Base-by-base conservation (phyloP, 2,888 invertebrate genomes). In the Synergus laeviventris region DNA sequence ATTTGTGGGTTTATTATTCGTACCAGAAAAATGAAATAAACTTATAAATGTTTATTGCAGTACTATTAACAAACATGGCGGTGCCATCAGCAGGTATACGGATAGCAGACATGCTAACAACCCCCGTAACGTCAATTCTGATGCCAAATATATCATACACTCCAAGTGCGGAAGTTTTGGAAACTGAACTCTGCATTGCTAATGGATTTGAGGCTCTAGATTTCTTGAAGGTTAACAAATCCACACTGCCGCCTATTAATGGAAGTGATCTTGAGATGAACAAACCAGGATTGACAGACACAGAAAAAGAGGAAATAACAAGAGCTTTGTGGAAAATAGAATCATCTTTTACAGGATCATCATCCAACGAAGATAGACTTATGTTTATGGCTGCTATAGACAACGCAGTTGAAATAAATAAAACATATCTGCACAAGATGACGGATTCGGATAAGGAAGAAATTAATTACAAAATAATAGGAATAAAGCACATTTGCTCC, bases 141-240 rank as follows among this genome's bases (percentile, higher is more conserved):
- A 31, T 70, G 24, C 70, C 70, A 49, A 70, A 70, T 36, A 70
- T 70, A 21, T 70, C 70, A n/a, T 70, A 70, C 24, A 70, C 70
- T 1, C 70, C 70, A 31, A 70, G 70, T 70, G 70, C 70, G 4
- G 70, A 70, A 49, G 45, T 70, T 70, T 36, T 70, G 8, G 70
- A 70, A 70, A 70, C 70, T 36, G 70, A 70, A 70, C 45, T 49
- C 14, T 70, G 70, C 31, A 70, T 70, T 70, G 45, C 70, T 31
- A 70, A 70, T 70, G 70, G 70, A 24, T 70, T 70, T 49, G 70
- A 70, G 12, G 24, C 24, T 2, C 31, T 70, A 1, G 49, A 49
- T 70, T 70, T 70, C 31, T 49, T 70, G 31, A 16, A 31, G 0
- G 9, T 9, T 24, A 16, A 16, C 24, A 24, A 12, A 11, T 49